A percentile compares a stretch with the other conserved stretches of the same genome.
Evolutionary conservation across 2,888 invertebrate genomes (phyloP).

Genomic region (Acanthococcus lagerstroemiae): DNA sequence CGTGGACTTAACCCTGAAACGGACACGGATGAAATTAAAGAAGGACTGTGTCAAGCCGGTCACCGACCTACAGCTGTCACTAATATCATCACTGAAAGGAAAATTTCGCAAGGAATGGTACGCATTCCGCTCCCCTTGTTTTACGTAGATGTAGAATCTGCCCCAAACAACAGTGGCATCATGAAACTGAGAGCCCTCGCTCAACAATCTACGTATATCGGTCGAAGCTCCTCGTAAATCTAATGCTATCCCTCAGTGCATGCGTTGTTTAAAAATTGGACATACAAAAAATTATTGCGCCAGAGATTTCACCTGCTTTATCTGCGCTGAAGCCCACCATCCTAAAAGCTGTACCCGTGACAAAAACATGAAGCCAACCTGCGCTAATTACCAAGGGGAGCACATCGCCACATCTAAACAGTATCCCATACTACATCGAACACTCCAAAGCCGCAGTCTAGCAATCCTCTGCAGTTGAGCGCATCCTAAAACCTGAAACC

Average conservation of each 20-base stretch:
- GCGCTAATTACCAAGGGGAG: too few relatives aligned
- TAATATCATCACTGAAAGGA: too few relatives aligned
- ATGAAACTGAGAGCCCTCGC: background rate
- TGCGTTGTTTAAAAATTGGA: background rate
- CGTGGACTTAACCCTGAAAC: background rate
- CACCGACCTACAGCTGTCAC: too few relatives aligned
- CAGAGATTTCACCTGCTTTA: background rate
- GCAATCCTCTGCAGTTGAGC: background rate
- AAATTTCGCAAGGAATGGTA: background rate
- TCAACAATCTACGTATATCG: background rate
- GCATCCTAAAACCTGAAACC: background rate
- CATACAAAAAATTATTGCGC: background rate
- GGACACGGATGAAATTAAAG: background rate
- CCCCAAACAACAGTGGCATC: background rate
- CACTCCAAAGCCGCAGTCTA: background rate
- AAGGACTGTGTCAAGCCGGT: background rate
- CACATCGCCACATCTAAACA: background rate
- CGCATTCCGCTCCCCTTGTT: background rate
- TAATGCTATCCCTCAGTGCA: background rate
- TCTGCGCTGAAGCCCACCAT: background rate
- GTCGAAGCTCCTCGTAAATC: background rate
- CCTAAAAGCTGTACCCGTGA: background rate
- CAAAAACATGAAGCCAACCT: background rate
- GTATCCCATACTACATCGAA: background rate
- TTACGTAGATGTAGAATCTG: background rate